These are phyloP conservation scores for Rhinoraja longicauda DNA, from an alignment of 2,797 vertebrate species.

Conservation along the genomic window DNA sequence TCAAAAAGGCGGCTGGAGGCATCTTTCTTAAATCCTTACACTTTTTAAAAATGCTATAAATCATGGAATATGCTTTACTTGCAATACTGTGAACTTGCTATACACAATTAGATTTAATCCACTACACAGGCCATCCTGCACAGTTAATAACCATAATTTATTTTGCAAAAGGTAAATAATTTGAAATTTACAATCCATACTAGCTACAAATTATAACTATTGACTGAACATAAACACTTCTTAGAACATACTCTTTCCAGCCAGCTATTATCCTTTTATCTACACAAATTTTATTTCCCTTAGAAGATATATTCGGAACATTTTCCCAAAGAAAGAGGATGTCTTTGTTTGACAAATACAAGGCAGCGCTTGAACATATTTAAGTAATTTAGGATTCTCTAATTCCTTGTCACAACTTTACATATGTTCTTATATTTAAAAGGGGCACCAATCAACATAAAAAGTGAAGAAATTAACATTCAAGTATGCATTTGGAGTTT, in stretches of 20 bases:
- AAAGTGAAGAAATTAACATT: not conserved
- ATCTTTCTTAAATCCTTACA: not conserved
- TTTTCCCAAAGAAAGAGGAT: conserved; percentile 26
- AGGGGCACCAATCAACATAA: not conserved
- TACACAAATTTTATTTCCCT: conserved; percentile 18
- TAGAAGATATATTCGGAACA: not conserved
- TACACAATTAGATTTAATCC: not conserved
- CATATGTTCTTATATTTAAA: conserved; percentile 30
- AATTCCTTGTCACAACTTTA: conserved; percentile 18
- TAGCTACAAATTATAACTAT: not conserved
- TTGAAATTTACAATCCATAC: not conserved
- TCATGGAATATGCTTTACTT: not conserved
- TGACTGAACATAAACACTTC: not conserved
- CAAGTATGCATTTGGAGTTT: not conserved
- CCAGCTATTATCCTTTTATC: not conserved
- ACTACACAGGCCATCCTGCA: not conserved
- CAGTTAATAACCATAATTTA: not conserved
- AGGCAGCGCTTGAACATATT: not conserved
- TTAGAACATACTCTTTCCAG: not conserved
- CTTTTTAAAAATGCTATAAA: not conserved
- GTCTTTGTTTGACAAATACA: conserved; percentile 1
- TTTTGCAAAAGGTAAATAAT: not conserved
- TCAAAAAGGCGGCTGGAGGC: not conserved
- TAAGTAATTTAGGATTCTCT: conserved; percentile 19
- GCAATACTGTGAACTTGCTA: not conserved